Percentiles rank a stretch among this genome's conserved stretches.
These are phyloP conservation scores for Eidolon dupreanum DNA, from an alignment of 2,797 vertebrate species.

Conservation along the genomic window DNA sequence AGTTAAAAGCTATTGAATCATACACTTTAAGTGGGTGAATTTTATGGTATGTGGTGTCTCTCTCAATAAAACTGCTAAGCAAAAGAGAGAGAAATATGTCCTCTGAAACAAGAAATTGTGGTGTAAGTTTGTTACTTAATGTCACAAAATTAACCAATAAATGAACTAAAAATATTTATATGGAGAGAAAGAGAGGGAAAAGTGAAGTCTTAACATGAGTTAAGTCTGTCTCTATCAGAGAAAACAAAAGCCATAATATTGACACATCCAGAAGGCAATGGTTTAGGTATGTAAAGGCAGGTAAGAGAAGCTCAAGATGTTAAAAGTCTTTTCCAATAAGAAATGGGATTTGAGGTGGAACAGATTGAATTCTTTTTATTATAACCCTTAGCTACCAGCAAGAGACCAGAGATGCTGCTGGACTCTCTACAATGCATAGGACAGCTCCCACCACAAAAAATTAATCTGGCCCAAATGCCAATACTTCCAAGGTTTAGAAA, in stretches of 20 bases:
- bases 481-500: neutral
- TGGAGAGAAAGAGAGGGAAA: neutral
- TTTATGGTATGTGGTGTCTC: neutral
- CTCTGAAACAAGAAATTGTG: neutral
- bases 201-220: neutral
- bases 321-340: neutral
- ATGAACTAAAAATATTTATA: neutral
- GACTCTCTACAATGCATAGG: neutral
- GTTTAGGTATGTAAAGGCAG: neutral
- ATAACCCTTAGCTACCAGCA: neutral
- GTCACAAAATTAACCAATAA: neutral
- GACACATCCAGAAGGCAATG: neutral
- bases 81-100: neutral
- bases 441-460: neutral
- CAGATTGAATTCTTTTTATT: neutral
- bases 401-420: neutral
- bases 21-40: neutral
- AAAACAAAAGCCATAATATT: neutral
- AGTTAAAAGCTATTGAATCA: neutral
- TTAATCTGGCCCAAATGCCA: neutral
- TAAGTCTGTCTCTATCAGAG: neutral
- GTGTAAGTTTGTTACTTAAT: neutral
- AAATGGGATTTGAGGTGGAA: neutral
- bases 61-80: neutral
- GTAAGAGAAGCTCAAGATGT: neutral